Evolutionary conservation across 1,140 invertebrate species (phyloP).

Genomic region (Pseudobourletiella spinata): DNA sequence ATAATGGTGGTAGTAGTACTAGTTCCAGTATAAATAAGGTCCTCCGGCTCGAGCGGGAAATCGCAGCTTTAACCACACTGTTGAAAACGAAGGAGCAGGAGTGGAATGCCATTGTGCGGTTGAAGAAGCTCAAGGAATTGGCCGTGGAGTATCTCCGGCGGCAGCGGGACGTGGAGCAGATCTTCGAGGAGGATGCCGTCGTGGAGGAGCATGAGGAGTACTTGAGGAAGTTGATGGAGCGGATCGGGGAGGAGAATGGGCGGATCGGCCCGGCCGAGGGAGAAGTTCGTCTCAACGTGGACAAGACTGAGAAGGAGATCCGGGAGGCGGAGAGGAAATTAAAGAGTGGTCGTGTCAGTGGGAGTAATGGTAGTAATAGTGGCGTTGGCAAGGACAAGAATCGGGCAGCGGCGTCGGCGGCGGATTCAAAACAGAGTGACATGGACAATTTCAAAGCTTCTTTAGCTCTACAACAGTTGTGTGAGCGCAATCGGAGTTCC

Average conservation of each 20-base stretch:
- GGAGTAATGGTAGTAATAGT: conserved; percentile 12
- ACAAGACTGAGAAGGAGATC: conserved; percentile 32
- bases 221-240: not conserved
- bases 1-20: not conserved
- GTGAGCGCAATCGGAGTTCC: conserved; percentile 20
- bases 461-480: conserved; percentile 27
- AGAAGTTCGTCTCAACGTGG: conserved; percentile 21
- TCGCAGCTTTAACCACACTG: conserved; percentile 56
- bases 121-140: conserved; percentile 73
- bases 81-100: conserved; percentile 67
- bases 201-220: not conserved
- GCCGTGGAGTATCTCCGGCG: conserved; percentile 57
- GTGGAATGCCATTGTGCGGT: conserved; percentile 68
- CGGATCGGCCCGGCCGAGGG: conserved; percentile 9
- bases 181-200: conserved; percentile 29
- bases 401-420: no score
- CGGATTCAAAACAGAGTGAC: not conserved
- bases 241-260: not conserved
- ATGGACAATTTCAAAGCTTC: conserved; percentile 28
- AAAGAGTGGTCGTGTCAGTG: conserved; percentile 20
- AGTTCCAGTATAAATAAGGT: not conserved
- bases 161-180: conserved; percentile 51
- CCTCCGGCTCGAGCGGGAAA: conserved; percentile 42
- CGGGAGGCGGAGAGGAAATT: conserved; percentile 16
- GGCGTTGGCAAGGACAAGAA: conserved; percentile 28